Conservation (phyloP, 2,797 vertebrate species). For the Siniperca undulata region DNA sequence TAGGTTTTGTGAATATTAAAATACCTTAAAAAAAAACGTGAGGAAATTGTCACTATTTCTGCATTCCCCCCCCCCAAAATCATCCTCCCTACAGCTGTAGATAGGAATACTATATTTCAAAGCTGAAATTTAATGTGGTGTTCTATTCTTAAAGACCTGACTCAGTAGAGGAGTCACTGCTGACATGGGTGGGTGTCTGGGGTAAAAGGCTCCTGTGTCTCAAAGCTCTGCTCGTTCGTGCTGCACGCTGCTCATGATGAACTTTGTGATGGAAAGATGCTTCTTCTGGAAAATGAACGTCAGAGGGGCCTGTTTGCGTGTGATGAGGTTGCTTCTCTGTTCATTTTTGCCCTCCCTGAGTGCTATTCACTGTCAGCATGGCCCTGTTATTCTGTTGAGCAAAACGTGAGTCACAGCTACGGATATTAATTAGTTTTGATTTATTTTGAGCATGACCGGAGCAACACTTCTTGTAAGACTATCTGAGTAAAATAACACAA, state of each 20-base stretch:
- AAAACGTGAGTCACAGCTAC: constrained; percentile 49
- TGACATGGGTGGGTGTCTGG: constrained; percentile 49
- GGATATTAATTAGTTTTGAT: constrained; percentile 8
- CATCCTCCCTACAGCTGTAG: background rate
- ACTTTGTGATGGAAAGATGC: constrained; percentile 67
- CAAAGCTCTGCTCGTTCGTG: constrained; percentile 55
- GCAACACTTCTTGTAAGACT: background rate
- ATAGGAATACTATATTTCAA: background rate
- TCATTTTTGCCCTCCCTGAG: constrained; percentile 36
- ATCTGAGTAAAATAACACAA: background rate
- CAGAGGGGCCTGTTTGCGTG: constrained; percentile 40
- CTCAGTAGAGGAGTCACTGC: constrained; percentile 34
- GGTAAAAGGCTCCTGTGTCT: constrained; percentile 39
- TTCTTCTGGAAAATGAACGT: constrained; percentile 52
- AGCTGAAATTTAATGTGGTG: constrained; percentile 5
- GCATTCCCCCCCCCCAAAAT: background rate
- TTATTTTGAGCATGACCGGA: constrained; percentile 4
- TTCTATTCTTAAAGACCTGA: constrained; percentile 37
- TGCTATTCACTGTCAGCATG: constrained; percentile 43
- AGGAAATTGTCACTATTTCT: background rate
- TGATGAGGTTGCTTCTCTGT: constrained; percentile 32
- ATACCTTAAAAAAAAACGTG: too few species aligned
- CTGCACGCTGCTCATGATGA: constrained; percentile 69
- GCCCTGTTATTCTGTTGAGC: constrained; percentile 40
- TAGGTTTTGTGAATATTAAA: background rate